These are phyloP conservation scores for Lycorma delicatula DNA, from an alignment of 1,140 invertebrate species.

Conservation along the genomic window DNA sequence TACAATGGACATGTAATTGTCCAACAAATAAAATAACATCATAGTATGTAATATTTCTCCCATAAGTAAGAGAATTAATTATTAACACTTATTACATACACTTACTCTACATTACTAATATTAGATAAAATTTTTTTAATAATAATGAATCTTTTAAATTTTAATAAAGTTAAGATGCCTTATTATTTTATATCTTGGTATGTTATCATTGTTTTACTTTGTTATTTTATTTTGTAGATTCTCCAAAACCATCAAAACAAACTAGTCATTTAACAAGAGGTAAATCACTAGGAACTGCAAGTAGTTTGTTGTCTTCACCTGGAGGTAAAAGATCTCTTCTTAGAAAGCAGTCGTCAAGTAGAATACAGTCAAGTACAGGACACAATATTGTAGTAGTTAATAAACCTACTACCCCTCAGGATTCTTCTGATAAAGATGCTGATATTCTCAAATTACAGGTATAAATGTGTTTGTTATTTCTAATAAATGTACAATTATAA, in stretches of 20 bases:
- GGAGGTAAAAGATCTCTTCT: slow-evolving; percentile 31
- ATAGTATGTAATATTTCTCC: too few relatives aligned
- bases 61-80: too few relatives aligned
- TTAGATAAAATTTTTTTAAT: too few relatives aligned
- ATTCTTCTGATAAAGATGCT: slow-evolving; percentile 61
- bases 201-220: neutral
- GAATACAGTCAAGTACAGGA: slow-evolving; percentile 29
- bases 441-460: slow-evolving; percentile 68
- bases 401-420: slow-evolving; percentile 54
- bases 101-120: too few relatives aligned
- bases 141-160: too few relatives aligned
- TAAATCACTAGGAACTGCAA: slow-evolving; percentile 32
- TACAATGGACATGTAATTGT: too few relatives aligned
- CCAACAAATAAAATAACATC: too few relatives aligned
- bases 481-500: too few relatives aligned
- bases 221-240: slow-evolving; percentile 45
- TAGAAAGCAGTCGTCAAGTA: slow-evolving; percentile 23
- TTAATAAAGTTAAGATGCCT: too few relatives aligned
- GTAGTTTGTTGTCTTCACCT: slow-evolving; percentile 28
- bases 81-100: too few relatives aligned
- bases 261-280: slow-evolving; percentile 37
- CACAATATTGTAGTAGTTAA: slow-evolving; percentile 82
- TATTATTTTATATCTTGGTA: slow-evolving; percentile 2
- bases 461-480: too few relatives aligned
- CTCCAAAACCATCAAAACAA: slow-evolving; percentile 60